phyloP scores from a whole-genome alignment of 2,113 vertebrate genomes.

The Bujurquina vittata region DNA sequence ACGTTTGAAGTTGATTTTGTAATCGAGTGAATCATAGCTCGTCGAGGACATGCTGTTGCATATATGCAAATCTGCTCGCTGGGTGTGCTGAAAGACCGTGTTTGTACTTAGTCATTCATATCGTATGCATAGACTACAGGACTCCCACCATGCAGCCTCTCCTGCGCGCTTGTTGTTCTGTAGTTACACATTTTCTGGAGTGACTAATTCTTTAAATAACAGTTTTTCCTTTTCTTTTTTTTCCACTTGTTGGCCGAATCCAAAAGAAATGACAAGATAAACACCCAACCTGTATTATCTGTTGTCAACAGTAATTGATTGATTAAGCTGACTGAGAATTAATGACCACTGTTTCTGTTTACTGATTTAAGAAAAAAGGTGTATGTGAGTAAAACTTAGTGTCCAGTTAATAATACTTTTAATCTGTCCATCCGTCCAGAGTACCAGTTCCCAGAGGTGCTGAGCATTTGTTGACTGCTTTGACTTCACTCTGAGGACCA shows the following conservation, averaged over 20 bases:
- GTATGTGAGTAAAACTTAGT: not conserved
- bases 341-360: not conserved
- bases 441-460: no score
- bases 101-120: slow-evolving; percentile 54
- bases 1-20: not conserved
- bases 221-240: not conserved
- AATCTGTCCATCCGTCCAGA: not conserved
- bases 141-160: slow-evolving; percentile 38
- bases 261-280: slow-evolving; percentile 13
- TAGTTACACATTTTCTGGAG: slow-evolving; percentile 50
- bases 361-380: not conserved
- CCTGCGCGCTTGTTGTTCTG: slow-evolving; percentile 49
- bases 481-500: no score
- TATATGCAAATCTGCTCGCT: slow-evolving; percentile 31
- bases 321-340: not conserved
- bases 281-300: not conserved
- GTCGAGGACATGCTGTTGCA: slow-evolving; percentile 11
- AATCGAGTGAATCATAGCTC: slow-evolving; percentile 9
- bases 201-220: slow-evolving; percentile 49
- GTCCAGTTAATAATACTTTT: not conserved
- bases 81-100: slow-evolving; percentile 11
- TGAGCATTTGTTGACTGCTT: no score
- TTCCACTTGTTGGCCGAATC: not conserved
- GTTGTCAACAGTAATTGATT: not conserved
- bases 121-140: slow-evolving; percentile 52